Conservation (phyloP, 1,140 invertebrate genomes). For the Drosophila pandora region DNA sequence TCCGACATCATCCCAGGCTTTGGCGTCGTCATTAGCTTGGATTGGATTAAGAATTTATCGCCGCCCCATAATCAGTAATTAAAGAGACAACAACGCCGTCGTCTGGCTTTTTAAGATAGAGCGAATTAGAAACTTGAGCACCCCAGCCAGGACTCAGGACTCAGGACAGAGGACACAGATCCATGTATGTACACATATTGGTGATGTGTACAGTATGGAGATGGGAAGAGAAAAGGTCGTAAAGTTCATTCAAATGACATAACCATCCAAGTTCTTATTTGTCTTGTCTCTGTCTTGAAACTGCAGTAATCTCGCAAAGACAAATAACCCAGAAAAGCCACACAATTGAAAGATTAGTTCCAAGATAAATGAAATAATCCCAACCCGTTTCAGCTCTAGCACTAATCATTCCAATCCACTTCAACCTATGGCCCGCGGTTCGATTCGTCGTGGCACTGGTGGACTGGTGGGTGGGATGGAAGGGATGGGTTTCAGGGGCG, state of each 20-base stretch:
- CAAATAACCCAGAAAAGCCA: constrained; percentile 47
- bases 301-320: constrained; percentile 33
- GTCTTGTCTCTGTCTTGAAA: constrained; percentile 36
- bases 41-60: too few relatives aligned
- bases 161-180: too few relatives aligned
- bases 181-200: neutral
- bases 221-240: neutral
- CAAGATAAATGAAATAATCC: constrained; percentile 40
- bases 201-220: neutral
- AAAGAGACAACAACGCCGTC: too few relatives aligned
- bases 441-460: constrained; percentile 40
- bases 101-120: too few relatives aligned
- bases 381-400: constrained; percentile 4
- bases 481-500: too few relatives aligned
- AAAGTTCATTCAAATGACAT: constrained; percentile 26
- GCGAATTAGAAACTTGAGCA: too few relatives aligned
- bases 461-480: too few relatives aligned
- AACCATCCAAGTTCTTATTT: constrained; percentile 33
- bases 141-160: too few relatives aligned
- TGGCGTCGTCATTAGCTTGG: too few relatives aligned
- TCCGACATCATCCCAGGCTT: too few relatives aligned
- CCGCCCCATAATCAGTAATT: too few relatives aligned
- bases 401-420: constrained; percentile 39
- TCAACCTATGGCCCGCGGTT: constrained; percentile 35
- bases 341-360: constrained; percentile 53